These are phyloP conservation scores for Holothuria glaberrima DNA, from an alignment of 35 echinoderm and acorn worm species.

Conservation along the genomic window DNA sequence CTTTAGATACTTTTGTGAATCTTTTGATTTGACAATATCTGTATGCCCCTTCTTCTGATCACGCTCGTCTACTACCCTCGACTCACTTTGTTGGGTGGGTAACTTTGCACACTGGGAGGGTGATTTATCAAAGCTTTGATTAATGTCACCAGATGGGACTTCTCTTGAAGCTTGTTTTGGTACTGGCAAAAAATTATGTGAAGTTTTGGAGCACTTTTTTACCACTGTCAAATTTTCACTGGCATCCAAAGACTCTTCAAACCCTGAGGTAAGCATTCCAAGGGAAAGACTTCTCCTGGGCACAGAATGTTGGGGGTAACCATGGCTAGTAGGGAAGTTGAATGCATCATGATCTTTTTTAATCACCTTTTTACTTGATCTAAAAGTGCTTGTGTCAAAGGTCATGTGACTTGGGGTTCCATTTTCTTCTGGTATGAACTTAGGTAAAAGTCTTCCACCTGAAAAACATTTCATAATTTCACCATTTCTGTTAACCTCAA, in stretches of 20 bases:
- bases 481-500: too few species aligned
- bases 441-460: not conserved
- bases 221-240: not conserved
- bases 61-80: not conserved
- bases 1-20: too few species aligned
- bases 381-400: constrained; percentile 13
- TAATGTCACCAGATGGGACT: not conserved
- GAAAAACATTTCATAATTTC: too few species aligned
- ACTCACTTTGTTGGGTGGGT: too few species aligned
- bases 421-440: not conserved
- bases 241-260: not conserved
- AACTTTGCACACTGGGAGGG: not conserved
- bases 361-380: too few species aligned
- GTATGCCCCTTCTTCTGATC: too few species aligned
- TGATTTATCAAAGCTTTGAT: not conserved
- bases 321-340: not conserved
- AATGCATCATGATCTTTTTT: not conserved
- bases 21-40: too few species aligned
- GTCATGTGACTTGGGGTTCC: constrained; percentile 8
- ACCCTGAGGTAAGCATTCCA: not conserved
- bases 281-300: not conserved
- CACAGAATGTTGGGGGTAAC: not conserved
- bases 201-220: too few species aligned
- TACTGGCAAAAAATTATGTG: not conserved
- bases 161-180: not conserved